Conservation (phyloP, 2,888 invertebrate species). For the Pemphredon lugubris region DNA sequence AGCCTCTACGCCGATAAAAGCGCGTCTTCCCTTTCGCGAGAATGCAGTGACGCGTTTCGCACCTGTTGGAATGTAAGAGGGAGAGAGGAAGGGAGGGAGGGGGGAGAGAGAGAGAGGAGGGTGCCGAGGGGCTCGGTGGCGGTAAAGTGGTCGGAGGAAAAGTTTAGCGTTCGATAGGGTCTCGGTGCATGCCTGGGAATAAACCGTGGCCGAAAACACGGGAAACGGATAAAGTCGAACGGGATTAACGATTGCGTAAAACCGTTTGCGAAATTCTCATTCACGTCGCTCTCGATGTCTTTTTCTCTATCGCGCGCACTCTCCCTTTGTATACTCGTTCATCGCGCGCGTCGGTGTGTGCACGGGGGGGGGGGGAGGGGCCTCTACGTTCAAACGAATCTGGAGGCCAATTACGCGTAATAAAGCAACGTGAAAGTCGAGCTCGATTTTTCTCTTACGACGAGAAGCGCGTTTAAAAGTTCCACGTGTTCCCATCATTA, state of each 20-base stretch:
- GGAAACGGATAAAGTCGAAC: conserved; percentile 34
- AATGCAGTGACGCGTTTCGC: conserved; percentile 68
- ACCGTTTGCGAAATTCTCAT: conserved; percentile 63
- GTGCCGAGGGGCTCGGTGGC: conserved; percentile 26
- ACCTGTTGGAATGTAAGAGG: conserved; percentile 75
- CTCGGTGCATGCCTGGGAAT: conserved; percentile 16
- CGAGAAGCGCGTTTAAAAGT: background rate
- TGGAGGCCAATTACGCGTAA: conserved; percentile 53
- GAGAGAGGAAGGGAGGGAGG: conserved; percentile 18
- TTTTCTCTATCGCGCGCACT: too few species aligned
- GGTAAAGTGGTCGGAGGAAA: conserved; percentile 51
- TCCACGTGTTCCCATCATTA: background rate
- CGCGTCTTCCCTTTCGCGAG: conserved; percentile 50
- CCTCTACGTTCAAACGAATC: too few species aligned
- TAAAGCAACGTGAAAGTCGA: conserved; percentile 59
- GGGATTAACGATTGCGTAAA: conserved; percentile 63
- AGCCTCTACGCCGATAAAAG: conserved; percentile 57
- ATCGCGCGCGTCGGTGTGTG: too few species aligned
- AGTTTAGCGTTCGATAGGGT: conserved; percentile 52
- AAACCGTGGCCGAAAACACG: conserved; percentile 26
- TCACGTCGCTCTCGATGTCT: conserved; percentile 19
- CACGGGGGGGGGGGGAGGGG: too few species aligned
- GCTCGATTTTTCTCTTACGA: conserved; percentile 40
- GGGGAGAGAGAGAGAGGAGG: conserved; percentile 24
- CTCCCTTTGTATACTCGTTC: too few species aligned